These are phyloP conservation scores for Triplophysa dalaica DNA, from an alignment of 2,113 vertebrate species.

Conservation along the genomic window DNA sequence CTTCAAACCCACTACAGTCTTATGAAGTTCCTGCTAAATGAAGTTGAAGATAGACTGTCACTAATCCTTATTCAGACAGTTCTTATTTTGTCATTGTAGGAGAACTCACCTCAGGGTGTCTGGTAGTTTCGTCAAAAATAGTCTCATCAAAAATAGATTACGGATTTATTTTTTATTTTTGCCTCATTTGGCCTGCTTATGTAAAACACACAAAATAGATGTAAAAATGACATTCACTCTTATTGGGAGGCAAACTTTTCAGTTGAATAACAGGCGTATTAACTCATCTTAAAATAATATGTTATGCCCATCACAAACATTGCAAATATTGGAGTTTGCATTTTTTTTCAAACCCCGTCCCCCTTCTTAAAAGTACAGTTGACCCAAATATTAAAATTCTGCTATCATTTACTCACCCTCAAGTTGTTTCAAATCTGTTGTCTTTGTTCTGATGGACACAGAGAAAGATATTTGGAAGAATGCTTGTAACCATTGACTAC, in stretches of 20 bases:
- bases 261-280: constrained; percentile 2
- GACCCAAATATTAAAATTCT: too few relatives aligned
- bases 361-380: too few relatives aligned
- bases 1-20: constrained; percentile 22
- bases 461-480: too few relatives aligned
- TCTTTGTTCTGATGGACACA: too few relatives aligned
- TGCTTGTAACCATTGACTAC: too few relatives aligned
- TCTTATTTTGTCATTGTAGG: constrained; percentile 17
- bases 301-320: background rate
- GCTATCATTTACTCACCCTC: too few relatives aligned
- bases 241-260: background rate
- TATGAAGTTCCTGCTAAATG: constrained; percentile 37
- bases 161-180: background rate
- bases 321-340: background rate
- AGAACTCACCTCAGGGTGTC: constrained; percentile 37
- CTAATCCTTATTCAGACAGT: constrained; percentile 39
- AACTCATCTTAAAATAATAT: background rate
- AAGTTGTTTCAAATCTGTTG: too few relatives aligned
- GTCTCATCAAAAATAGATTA: constrained; percentile 47
- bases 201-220: background rate
- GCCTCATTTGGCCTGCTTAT: constrained; percentile 21
- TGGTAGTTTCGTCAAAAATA: constrained; percentile 37
- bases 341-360: background rate
- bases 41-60: constrained; percentile 21
- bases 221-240: background rate